Base-by-base conservation (phyloP, 2,888 invertebrate genomes). In the Drosophila kuntzei region DNA sequence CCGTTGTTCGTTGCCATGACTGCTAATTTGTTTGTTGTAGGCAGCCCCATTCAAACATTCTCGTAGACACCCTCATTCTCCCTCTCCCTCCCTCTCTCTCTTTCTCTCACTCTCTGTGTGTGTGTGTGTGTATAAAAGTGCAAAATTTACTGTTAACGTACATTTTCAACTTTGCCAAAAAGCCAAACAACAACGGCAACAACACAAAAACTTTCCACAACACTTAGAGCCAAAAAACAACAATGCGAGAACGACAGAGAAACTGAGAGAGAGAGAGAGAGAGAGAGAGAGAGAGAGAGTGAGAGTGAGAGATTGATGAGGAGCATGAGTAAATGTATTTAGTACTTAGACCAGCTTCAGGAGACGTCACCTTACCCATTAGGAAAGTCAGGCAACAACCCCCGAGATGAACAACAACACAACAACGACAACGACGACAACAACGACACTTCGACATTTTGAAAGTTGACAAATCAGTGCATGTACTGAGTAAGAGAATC, bases 381-480 rank as follows among this genome's bases (percentile, higher is more conserved):
- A 84, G 75, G 47, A 11, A 34, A 41, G 25, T 12, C 20, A 12
- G 37, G 14, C 60, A 68, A 76, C 80, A 71, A 80, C 80, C 82
- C 78, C 80, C 80, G 59, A 57, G 60, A 61, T 55, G 51, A 62
- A 57, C 69, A 58, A 37, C 71, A 63, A 58, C 46, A 27, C 27
- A 53, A 39, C 27, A 11, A 12, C 44, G 14, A 20, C 47, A 14
- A 61, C 76, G 59, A 71, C 55, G n/a, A 43, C 62, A 27, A 76
- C 75, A 62, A 66, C 80, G 68, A 82, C 87, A 87, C 82, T 85
- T 88, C 87, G 87, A 88, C 86, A 88, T 88, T 86, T 88, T 84
- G 63, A 87, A 89, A 89, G 88, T 89, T 88, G 89, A 88, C 88
- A 88, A 88, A 88, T 88, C 88, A 88, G 87, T 89, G 88, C 83